Percentiles rank a stretch among this genome's conserved stretches.
These are phyloP conservation scores for Drosophila yakuba DNA, from an alignment of 1,140 invertebrate species.

Conservation along the genomic window DNA sequence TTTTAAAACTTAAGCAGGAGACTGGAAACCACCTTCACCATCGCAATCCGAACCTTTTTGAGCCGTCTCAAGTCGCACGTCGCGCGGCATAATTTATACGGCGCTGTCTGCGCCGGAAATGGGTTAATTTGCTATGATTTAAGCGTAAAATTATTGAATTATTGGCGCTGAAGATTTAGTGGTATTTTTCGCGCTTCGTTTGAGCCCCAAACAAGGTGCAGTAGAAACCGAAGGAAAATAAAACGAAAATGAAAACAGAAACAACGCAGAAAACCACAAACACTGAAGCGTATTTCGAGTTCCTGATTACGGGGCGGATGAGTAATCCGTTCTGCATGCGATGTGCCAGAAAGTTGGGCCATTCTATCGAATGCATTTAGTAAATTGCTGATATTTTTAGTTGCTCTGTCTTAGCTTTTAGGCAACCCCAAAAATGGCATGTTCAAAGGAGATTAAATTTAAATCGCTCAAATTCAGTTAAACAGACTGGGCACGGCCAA, in stretches of 20 bases:
- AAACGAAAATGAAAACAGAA: neutral
- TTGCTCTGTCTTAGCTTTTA: neutral
- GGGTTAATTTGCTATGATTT: conserved; percentile 83
- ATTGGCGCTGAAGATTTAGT: conserved; percentile 72
- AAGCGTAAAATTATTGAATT: conserved; percentile 83
- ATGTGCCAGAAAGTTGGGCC: conserved; percentile 14
- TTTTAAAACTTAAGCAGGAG: neutral
- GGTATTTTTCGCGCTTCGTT: conserved; percentile 59
- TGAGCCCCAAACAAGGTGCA: conserved; percentile 50
- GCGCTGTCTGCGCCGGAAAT: conserved; percentile 80
- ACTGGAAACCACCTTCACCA: conserved; percentile 1
- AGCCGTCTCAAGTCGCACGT: conserved; percentile 42
- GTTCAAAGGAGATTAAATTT: conserved; percentile 39
- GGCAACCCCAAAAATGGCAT: conserved; percentile 55
- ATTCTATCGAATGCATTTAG: conserved; percentile 44
- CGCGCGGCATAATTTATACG: conserved; percentile 75
- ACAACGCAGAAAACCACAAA: neutral
- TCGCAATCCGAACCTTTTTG: conserved; percentile 18
- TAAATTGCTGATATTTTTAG: conserved; percentile 54
- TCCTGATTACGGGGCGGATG: conserved; percentile 32
- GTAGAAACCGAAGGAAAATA: conserved; percentile 3
- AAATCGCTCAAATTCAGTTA: conserved; percentile 24
- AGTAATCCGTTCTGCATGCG: conserved; percentile 42
- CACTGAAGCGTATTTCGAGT: conserved; percentile 8
- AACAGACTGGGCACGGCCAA: conserved; percentile 20